Percentiles rank a stretch among this genome's conserved stretches.
Conservation (phyloP, 1,140 invertebrate species). For the Ostrea denselamellosa region DNA sequence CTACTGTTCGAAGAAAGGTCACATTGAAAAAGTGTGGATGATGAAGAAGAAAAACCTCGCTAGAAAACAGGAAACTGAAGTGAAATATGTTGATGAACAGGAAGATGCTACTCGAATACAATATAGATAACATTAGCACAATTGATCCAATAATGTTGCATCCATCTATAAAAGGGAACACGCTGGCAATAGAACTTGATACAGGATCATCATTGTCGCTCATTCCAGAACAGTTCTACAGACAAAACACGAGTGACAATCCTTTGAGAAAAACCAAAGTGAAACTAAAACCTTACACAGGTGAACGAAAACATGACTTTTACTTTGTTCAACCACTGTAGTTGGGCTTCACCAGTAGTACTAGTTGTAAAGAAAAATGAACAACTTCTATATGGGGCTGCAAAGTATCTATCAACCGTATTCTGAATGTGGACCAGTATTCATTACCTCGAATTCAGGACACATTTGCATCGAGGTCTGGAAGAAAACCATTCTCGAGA, state of each 20-base stretch:
- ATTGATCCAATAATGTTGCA: not conserved
- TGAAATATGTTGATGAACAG: too few species aligned
- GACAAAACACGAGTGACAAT: not conserved
- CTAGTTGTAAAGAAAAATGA: conserved; percentile 79
- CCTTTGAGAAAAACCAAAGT: not conserved
- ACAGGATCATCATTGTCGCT: conserved; percentile 20
- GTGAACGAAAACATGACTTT: conserved; percentile 29
- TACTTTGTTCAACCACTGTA: too few species aligned
- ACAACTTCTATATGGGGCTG: conserved; percentile 80
- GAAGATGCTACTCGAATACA: not conserved
- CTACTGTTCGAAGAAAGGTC: too few species aligned
- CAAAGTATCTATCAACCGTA: conserved; percentile 72
- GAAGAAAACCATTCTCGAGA: conserved; percentile 64
- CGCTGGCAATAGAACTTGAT: conserved; percentile 42
- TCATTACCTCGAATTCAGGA: conserved; percentile 52
- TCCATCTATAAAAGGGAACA: not conserved
- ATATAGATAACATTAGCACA: not conserved
- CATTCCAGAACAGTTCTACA: conserved; percentile 22
- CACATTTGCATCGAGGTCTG: conserved; percentile 51
- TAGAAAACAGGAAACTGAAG: too few species aligned
- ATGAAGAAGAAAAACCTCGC: not conserved
- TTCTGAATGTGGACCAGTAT: conserved; percentile 50
- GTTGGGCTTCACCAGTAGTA: conserved; percentile 81
- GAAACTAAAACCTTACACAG: conserved; percentile 35
- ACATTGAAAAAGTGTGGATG: not conserved